Evolutionary conservation across 2,888 invertebrate species (phyloP).

Genomic region (Mantis religiosa): DNA sequence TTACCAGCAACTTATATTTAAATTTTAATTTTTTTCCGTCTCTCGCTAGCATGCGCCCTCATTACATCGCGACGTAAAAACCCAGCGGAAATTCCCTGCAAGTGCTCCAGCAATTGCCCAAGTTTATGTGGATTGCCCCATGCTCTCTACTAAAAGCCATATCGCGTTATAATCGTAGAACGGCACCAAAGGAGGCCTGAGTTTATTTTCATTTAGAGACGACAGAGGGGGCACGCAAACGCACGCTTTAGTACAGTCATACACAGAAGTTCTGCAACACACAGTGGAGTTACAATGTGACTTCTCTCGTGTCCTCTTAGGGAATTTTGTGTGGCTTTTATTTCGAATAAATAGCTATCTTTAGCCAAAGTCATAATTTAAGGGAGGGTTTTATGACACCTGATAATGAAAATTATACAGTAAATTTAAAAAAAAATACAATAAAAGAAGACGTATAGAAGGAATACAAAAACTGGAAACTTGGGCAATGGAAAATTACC

Average conservation of each 20-base stretch:
- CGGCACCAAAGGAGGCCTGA: not conserved
- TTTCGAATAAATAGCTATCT: no score
- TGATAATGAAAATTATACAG: no score
- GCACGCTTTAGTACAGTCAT: not conserved
- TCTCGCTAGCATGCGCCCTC: not conserved
- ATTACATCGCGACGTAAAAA: not conserved
- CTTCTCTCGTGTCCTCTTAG: no score
- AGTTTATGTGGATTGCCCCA: not conserved
- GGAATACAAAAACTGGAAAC: no score
- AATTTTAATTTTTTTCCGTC: not conserved
- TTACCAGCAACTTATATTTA: not conserved
- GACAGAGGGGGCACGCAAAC: not conserved
- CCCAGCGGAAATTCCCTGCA: not conserved
- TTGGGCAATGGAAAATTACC: no score
- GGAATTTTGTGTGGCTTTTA: no score
- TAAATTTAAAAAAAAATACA: no score
- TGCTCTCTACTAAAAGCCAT: not conserved
- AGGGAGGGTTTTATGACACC: no score
- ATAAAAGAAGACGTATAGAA: no score
- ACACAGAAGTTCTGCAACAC: not conserved
- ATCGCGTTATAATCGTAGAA: not conserved
- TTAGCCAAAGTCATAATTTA: no score
- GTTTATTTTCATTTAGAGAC: slow-evolving; percentile 3
- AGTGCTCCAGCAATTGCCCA: not conserved
- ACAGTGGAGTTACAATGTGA: no score